These are phyloP conservation scores for Pteropus alecto DNA, from an alignment of 2,113 vertebrate genomes.

Conservation along the genomic window DNA sequence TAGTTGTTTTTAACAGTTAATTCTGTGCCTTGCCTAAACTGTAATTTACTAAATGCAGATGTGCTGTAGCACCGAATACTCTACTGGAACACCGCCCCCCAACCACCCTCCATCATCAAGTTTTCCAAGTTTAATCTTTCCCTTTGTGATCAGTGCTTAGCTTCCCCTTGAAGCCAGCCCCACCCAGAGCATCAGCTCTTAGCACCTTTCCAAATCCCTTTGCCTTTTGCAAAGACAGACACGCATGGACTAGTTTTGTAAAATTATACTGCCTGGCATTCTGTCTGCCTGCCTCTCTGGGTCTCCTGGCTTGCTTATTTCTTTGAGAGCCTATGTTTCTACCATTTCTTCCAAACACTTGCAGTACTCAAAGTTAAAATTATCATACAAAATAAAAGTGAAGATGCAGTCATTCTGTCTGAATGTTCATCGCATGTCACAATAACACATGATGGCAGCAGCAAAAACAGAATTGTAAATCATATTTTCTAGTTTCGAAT, in stretches of 20 bases:
- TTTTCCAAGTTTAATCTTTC: conserved; percentile 6
- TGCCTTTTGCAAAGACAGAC: background rate
- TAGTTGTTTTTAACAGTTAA: background rate
- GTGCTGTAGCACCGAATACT: background rate
- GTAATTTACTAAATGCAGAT: background rate
- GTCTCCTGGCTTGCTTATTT: background rate
- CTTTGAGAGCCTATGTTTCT: conserved; percentile 29
- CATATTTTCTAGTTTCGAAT: conserved; percentile 51
- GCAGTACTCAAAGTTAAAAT: conserved; percentile 25
- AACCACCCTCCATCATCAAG: too few species aligned
- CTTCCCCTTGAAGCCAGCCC: background rate
- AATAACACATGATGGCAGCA: background rate
- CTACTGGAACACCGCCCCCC: background rate
- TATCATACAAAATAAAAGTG: conserved; percentile 30
- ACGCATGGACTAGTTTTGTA: background rate
- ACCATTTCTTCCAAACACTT: background rate
- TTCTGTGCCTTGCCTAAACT: background rate
- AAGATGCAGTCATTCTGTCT: conserved; percentile 22
- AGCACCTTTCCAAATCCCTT: background rate
- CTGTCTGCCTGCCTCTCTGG: background rate
- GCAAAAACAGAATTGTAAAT: conserved; percentile 42
- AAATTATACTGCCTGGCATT: background rate
- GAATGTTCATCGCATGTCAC: conserved; percentile 29
- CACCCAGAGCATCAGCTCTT: background rate
- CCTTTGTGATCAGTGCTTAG: background rate